These are phyloP conservation scores for Apodemia mormo DNA, from an alignment of 2,888 invertebrate species.

Conservation along the genomic window DNA sequence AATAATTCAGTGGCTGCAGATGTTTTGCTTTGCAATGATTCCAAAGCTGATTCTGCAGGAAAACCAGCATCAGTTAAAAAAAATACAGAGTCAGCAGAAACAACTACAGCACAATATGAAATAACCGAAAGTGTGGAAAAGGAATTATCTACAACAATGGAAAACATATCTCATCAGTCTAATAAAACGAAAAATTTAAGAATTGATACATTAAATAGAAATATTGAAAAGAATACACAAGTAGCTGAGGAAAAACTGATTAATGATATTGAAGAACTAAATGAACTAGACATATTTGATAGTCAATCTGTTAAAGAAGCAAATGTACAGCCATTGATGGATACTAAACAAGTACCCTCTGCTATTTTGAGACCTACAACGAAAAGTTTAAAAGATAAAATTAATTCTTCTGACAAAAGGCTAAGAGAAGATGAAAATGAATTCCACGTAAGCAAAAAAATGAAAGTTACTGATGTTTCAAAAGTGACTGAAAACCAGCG, in stretches of 20 bases:
- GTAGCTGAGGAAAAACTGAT: slow-evolving; percentile 28
- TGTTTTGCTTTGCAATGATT: neutral
- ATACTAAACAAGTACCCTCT: slow-evolving; percentile 51
- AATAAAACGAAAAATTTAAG: neutral
- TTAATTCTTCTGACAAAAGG: slow-evolving; percentile 53
- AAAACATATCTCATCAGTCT: slow-evolving; percentile 16
- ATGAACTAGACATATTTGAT: slow-evolving; percentile 64
- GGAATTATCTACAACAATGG: slow-evolving; percentile 61
- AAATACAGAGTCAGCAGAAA: slow-evolving; percentile 70
- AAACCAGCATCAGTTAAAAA: slow-evolving; percentile 56
- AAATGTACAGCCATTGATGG: slow-evolving; percentile 50
- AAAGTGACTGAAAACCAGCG: slow-evolving; percentile 24
- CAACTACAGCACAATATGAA: slow-evolving; percentile 58
- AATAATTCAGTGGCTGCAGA: neutral
- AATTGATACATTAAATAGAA: neutral
- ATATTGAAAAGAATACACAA: slow-evolving; percentile 10
- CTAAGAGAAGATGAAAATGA: slow-evolving; percentile 37
- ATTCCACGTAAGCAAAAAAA: slow-evolving; percentile 52
- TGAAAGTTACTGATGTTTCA: slow-evolving; percentile 42
- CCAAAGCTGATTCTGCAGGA: slow-evolving; percentile 26
- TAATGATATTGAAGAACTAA: slow-evolving; percentile 47
- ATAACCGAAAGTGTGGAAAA: slow-evolving; percentile 71
- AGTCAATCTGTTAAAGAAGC: slow-evolving; percentile 58
- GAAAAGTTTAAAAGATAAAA: slow-evolving; percentile 41
- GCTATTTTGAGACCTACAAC: slow-evolving; percentile 57